Evolutionary conservation across 2,113 vertebrate genomes (phyloP), one percentile per base, ranked within the genome.

Genomic region (Balaeniceps rex): DNA sequence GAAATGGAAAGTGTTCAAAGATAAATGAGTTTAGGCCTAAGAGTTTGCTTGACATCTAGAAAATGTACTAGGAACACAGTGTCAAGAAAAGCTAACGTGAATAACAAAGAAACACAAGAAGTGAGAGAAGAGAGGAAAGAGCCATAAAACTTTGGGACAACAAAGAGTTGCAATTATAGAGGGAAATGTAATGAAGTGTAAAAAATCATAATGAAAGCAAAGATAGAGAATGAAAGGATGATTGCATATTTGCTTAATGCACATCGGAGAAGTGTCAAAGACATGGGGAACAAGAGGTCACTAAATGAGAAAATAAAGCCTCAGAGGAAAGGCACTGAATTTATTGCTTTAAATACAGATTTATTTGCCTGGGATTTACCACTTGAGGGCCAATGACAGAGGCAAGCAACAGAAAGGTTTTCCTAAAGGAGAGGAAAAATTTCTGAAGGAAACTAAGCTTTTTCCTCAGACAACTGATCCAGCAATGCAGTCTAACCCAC

Each of bases 171-270:
- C 83, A 90, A 82, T 95, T 93, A 91, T 76, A 95, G 95, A 95
- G 83, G 72, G 88, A 96, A 95, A 94, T 71, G 81, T 91, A 97
- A 82, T 79, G 93, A 98, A 97, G 96, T 97, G 94, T 93, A 97
- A 97, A 98, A 95, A 87, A 95, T 97, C 92, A 97, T 97, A 97
- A 96, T 95, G 95, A 97, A 98, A 94, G 91, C 82, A 91, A 94
- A 96, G 93, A 89, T 92, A 91, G 76, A 93, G 86, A 94, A 36
- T 77, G 83, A 96, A 94, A 93, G 80, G 82, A 87, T 88, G 93
- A 97, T 95, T 96, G 96, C 74, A 93, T 88, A 95, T 97, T 92
- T 96, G 93, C 92, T 97, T 97, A 93, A 88, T 96, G 92, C 89
- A 94, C 90, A 64, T 95, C 91, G 70, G 75, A 96, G 87, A 93